These are phyloP conservation scores for Echeneis naucrates DNA, from an alignment of 2,797 vertebrate genomes.

Conservation along the genomic window DNA sequence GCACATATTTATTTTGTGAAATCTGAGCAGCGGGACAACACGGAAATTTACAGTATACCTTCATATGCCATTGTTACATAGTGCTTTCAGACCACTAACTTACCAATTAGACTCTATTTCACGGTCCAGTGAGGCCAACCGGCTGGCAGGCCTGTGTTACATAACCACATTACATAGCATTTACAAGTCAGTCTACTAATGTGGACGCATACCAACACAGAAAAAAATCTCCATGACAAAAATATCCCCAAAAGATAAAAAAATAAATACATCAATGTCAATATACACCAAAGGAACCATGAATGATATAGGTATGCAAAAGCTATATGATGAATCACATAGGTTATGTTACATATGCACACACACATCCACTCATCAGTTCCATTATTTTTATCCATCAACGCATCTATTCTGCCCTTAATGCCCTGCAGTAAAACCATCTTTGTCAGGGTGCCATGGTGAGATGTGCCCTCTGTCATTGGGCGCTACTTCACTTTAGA, in stretches of 20 bases:
- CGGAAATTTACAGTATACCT: slow-evolving; percentile 41
- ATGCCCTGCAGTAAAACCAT: slow-evolving; percentile 49
- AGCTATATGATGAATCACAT: slow-evolving; percentile 11
- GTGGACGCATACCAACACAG: slow-evolving; percentile 29
- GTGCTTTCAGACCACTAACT: slow-evolving; percentile 71
- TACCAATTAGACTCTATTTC: slow-evolving; percentile 76
- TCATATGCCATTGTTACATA: slow-evolving; percentile 48
- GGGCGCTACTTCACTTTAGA: slow-evolving; percentile 49
- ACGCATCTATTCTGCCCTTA: slow-evolving; percentile 8
- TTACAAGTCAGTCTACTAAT: slow-evolving; percentile 58
- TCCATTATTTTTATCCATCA: slow-evolving; percentile 24
- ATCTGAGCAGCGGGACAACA: slow-evolving; percentile 34
- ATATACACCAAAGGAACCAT: not conserved
- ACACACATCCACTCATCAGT: slow-evolving; percentile 1
- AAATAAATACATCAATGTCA: slow-evolving; percentile 10
- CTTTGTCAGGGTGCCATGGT: slow-evolving; percentile 52
- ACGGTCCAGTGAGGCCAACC: slow-evolving; percentile 62
- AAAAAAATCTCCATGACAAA: not conserved
- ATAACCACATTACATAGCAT: slow-evolving; percentile 74
- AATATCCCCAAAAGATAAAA: no score
- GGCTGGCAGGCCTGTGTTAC: slow-evolving; percentile 66
- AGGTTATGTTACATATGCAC: not conserved
- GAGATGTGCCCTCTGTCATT: slow-evolving; percentile 33
- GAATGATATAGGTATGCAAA: slow-evolving; percentile 4
- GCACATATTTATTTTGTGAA: slow-evolving; percentile 6